These are phyloP conservation scores for Chamaea fasciata DNA, from an alignment of 2,113 vertebrate genomes.

Conservation along the genomic window DNA sequence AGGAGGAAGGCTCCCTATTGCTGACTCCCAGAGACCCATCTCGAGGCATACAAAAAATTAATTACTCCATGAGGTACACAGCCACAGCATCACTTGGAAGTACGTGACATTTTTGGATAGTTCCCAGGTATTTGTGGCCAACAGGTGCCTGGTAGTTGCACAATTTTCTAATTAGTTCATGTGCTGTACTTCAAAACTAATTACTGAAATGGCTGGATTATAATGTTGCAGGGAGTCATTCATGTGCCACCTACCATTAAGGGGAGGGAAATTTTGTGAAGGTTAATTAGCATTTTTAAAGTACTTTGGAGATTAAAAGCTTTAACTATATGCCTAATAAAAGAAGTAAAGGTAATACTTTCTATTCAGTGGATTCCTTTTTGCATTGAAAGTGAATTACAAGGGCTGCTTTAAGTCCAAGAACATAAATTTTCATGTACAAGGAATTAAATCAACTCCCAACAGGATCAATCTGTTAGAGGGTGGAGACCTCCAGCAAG, in stretches of 20 bases:
- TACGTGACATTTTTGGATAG: conserved; percentile 13
- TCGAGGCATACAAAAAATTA: neutral
- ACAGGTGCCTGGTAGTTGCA: conserved; percentile 36
- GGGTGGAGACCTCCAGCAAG: neutral
- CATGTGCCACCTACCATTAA: conserved; percentile 53
- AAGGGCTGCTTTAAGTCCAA: conserved; percentile 19
- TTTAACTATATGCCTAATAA: conserved; percentile 55
- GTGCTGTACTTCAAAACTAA: conserved; percentile 63
- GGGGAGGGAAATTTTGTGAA: conserved; percentile 46
- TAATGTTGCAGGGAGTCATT: conserved; percentile 55
- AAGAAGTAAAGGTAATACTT: conserved; percentile 44
- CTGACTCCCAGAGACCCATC: neutral
- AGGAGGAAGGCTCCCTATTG: neutral
- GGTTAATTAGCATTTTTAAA: conserved; percentile 65
- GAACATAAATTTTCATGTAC: conserved; percentile 45
- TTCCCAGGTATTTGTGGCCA: conserved; percentile 35
- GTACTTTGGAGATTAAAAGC: conserved; percentile 58
- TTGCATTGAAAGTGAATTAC: conserved; percentile 5
- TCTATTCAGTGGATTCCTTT: conserved; percentile 7
- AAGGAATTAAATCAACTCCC: conserved; percentile 26
- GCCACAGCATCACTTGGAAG: conserved; percentile 15
- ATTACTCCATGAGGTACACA: neutral
- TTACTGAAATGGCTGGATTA: conserved; percentile 58
- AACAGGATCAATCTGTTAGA: neutral
- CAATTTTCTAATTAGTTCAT: conserved; percentile 63